phyloP scores from a whole-genome alignment of 2,888 invertebrate genomes.

The Synanthedon myopaeformis region DNA sequence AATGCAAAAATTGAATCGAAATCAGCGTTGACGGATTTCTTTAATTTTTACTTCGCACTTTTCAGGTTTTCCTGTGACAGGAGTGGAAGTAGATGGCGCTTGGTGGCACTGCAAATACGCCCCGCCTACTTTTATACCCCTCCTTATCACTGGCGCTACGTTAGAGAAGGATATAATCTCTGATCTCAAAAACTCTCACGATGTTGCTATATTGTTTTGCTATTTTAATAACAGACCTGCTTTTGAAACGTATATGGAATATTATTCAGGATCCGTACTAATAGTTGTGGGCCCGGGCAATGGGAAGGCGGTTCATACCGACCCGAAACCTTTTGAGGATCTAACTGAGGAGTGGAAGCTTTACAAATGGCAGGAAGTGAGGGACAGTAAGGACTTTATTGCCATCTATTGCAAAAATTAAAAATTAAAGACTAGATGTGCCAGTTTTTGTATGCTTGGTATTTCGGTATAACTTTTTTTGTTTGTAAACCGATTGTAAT shows the following conservation, averaged over 20 bases:
- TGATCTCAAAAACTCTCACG: conserved; percentile 43
- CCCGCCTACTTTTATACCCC: conserved; percentile 76
- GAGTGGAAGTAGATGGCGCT: conserved; percentile 80
- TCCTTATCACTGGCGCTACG: conserved; percentile 62
- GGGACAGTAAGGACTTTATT: conserved; percentile 74
- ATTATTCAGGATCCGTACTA: conserved; percentile 74
- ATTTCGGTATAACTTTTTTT: too few relatives aligned
- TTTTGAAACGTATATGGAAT: conserved; percentile 75
- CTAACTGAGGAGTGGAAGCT: conserved; percentile 72
- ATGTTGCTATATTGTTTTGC: conserved; percentile 78
- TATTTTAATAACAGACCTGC: conserved; percentile 82
- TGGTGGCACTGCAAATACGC: conserved; percentile 87
- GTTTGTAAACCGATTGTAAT: too few relatives aligned
- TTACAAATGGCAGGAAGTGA: conserved; percentile 68
- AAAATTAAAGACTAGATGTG: conserved; percentile 5
- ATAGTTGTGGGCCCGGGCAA: conserved; percentile 81
- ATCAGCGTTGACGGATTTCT: too few relatives aligned
- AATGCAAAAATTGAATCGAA: too few relatives aligned
- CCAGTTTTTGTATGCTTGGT: too few relatives aligned
- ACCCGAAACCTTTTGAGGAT: conserved; percentile 76
- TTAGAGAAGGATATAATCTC: conserved; percentile 39
- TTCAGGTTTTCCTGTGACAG: conserved; percentile 72
- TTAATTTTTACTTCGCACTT: conserved; percentile 6
- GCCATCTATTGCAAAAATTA: conserved; percentile 62
- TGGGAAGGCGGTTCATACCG: conserved; percentile 74